phyloP scores from a whole-genome alignment of 1,140 invertebrate genomes.

The Pissodes strobi region DNA sequence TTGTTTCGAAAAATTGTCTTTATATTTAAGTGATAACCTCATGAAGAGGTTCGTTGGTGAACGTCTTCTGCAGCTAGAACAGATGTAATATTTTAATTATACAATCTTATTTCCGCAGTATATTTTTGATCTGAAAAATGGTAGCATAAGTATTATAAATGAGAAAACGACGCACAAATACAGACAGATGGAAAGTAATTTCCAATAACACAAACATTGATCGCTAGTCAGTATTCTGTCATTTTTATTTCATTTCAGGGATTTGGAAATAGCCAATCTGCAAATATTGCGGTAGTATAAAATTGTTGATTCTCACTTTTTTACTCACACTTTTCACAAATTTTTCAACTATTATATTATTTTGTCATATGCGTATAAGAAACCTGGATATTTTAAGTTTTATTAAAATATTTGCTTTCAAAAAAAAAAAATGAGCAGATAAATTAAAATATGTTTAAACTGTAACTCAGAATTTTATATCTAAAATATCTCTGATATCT shows the following conservation, averaged over 20 bases:
- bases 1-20: too few relatives aligned
- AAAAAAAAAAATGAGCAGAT: too few relatives aligned
- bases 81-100: too few relatives aligned
- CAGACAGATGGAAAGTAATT: conserved; percentile 36
- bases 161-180: conserved; percentile 35
- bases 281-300: conserved; percentile 60
- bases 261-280: conserved; percentile 57
- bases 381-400: too few relatives aligned
- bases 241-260: conserved; percentile 53
- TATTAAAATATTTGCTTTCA: too few relatives aligned
- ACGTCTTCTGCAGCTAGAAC: too few relatives aligned
- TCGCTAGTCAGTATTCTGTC: conserved; percentile 5
- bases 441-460: too few relatives aligned
- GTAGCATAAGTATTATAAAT: conserved; percentile 32
- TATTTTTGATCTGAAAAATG: conserved; percentile 1
- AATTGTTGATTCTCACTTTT: conserved; percentile 49
- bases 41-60: too few relatives aligned
- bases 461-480: too few relatives aligned
- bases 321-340: conserved; percentile 40
- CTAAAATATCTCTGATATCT: too few relatives aligned
- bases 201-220: neutral
- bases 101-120: too few relatives aligned
- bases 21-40: too few relatives aligned
- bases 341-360: conserved; percentile 21
- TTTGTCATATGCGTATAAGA: conserved; percentile 19